Base-by-base conservation (phyloP, 64 coral and sea anemone genomes). In the Hydrozoanthus tunicans region DNA sequence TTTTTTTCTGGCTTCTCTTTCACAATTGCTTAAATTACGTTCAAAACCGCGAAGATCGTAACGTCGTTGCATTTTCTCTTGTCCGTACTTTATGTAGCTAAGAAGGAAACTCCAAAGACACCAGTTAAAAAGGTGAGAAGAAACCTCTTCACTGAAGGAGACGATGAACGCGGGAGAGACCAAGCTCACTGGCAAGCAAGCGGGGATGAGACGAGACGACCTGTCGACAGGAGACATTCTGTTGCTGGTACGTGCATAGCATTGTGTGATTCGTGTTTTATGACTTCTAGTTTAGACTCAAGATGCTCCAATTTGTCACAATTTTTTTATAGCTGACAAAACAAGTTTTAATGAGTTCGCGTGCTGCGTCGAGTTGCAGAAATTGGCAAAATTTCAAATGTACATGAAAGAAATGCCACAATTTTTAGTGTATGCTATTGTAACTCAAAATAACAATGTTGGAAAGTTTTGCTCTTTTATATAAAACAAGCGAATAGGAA, bases 121-220 rank as follows among this genome's bases (percentile, higher is more conserved):
- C 93, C 96, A 12, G 96, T 95, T 1, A 98, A 98, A 70, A 90
- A 90, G 71, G 96, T 98, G 43, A 89, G 96, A 43, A 85, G 96
- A 72, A 98, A 98, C 70, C 59, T 98, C 4, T 98, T 98, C 55
- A 94, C 83, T 17, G 92, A 77, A 56, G 77, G 51, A 8, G 90
- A 89, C 9, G 79, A 56, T 85, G 72, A 80, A 59, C 73, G 56
- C n/a, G 78, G 58, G 10, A 79, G 82, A 25, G 64, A 70, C 23
- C 86, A 82, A 54, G 20, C n/a, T 59, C 17, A 90, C 9, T 7
- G 0, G 64, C 77, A 77, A 62, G 7, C 43, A 69, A 77, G 67
- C 51, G 86, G 74, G 56, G 70, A 11, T 5, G 27, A 60, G 79
- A 60, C 4, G 62, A 83, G 56, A 13, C 43, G 77, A 27, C 6